Evolutionary conservation across 2,888 invertebrate species (phyloP), one percentile per base, ranked within the genome.

Genomic region (Linnaemya vulpina): DNA sequence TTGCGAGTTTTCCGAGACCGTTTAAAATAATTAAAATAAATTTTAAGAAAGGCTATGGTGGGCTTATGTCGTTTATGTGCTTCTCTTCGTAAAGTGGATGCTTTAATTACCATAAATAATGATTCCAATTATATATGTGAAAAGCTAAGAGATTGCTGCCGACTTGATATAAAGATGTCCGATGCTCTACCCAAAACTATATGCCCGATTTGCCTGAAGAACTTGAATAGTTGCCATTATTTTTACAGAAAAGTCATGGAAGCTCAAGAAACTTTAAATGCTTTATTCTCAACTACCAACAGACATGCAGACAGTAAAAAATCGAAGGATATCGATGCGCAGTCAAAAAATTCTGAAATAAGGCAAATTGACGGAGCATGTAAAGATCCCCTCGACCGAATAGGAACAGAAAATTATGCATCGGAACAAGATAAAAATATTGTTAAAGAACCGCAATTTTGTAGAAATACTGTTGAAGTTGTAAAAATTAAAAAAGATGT

Each of bases 1-100:
- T 1, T 5, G n/a, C 15, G 22, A 11, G 20, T 60, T 60, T 25
- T 22, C 43, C 0, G 4, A 15, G 3, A 7, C 3, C 9, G 3
- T 0, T 15, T 5, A 22, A 11, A 46, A 38, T 38, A 38, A 30
- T 7, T 35, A 20, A n/a, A 1, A 11, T 13, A 20, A 49, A 67
- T 17, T 40, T 20, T 20, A 46, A 35, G 22, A 60, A 58, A 53
- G 46, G 53, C 13, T 9, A 88, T 87, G 88, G 86, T 86, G 13
- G 86, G 85, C 9, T 87, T 90, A 30, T 90, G 90, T 67, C 89
- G 90, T 13, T 85, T 90, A 43, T 90, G 90, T 84, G 90, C 90
- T 7, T 88, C 90, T 3, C 46, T 90, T 7, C 89, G 88, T 40
- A 89, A 89, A 87, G 63, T 68, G 0, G 88, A 89, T 20, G 40